Conservation (phyloP, 1,140 invertebrate species). For the Episyrphus balteatus region DNA sequence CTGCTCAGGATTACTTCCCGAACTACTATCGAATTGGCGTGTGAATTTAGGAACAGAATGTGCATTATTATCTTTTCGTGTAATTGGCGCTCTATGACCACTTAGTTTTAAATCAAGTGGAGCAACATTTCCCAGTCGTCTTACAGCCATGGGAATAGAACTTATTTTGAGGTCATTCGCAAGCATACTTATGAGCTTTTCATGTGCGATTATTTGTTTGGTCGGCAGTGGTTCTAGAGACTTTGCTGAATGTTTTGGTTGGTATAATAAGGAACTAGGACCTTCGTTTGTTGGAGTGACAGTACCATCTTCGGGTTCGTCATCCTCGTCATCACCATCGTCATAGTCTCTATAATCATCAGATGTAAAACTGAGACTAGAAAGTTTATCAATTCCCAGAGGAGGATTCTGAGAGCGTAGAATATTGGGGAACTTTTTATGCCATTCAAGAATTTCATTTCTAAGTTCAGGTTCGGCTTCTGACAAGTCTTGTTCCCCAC, state of each 20-base stretch:
- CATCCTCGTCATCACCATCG: conserved; percentile 14
- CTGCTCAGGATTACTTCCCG: too few relatives aligned
- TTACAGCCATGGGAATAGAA: background rate
- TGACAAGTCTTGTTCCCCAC: conserved; percentile 19
- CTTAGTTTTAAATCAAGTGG: too few relatives aligned
- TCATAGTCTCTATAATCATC: conserved; percentile 3
- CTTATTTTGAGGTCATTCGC: background rate
- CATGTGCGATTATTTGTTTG: conserved; percentile 3
- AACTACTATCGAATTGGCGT: too few relatives aligned
- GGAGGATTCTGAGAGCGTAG: background rate
- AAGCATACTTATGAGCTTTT: conserved; percentile 14
- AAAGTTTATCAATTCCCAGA: background rate
- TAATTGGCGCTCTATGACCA: too few relatives aligned
- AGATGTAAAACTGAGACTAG: conserved; percentile 4
- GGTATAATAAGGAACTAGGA: background rate
- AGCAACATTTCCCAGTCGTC: background rate
- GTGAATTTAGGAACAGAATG: too few relatives aligned
- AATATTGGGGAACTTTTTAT: conserved; percentile 22
- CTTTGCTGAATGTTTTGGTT: background rate
- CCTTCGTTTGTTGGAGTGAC: conserved; percentile 18
- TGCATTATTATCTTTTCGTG: background rate
- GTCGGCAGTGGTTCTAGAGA: conserved; percentile 1
- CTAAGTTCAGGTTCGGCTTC: conserved; percentile 23
- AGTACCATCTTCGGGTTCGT: conserved; percentile 21
- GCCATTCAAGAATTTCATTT: conserved; percentile 32